Base-by-base conservation (phyloP, 2,113 vertebrate genomes). In the Lasiurus borealis region DNA sequence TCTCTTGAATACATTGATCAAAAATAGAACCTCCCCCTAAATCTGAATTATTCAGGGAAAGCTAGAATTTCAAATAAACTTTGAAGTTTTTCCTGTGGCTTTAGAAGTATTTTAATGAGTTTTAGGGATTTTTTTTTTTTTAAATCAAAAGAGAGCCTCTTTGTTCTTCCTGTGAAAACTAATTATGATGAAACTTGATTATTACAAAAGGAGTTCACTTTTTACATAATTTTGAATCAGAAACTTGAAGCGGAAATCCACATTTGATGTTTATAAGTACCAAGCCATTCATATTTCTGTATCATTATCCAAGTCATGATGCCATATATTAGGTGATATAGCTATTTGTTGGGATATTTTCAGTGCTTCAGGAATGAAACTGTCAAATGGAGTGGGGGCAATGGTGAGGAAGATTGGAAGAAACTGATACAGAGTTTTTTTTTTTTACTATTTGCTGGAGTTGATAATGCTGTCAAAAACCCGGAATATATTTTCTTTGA, bases 171-270 rank as follows among this genome's bases (percentile, higher is more conserved):
- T 78, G 8, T 95, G 44, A 82, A 94, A 90, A 77, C 48, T 81
- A 75, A 9, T 4, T 87, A 11, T 92, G 36, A n/a, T 72, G 16
- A 4, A 95, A 94, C 81, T 87, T 90, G 31, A 75, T 84, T 84
- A 46, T 90, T 93, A 48, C 6, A 59, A 83, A 91, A 93, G 34
- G 8, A 94, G 25, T 89, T 94, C 19, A 93, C 2, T 34, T 91
- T 91, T 90, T 64, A 80, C 84, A n/a, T 94, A 82, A 94, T 85
- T 94, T 83, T 91, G 23, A 94, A 34, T 88, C 81, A 82, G 6
- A 34, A 73, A 31, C 29, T 94, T 89, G n/a, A 96, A 90, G 36
- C 23, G 84, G 23, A 91, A 86, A 81, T 36, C 75, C 36, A 96
- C 46, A 72, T 86, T 91, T 89, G 69, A 40, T 94, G 68, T 78